phyloP scores from a whole-genome alignment of 2,888 invertebrate species.

The Lacanobia wlatinum region DNA sequence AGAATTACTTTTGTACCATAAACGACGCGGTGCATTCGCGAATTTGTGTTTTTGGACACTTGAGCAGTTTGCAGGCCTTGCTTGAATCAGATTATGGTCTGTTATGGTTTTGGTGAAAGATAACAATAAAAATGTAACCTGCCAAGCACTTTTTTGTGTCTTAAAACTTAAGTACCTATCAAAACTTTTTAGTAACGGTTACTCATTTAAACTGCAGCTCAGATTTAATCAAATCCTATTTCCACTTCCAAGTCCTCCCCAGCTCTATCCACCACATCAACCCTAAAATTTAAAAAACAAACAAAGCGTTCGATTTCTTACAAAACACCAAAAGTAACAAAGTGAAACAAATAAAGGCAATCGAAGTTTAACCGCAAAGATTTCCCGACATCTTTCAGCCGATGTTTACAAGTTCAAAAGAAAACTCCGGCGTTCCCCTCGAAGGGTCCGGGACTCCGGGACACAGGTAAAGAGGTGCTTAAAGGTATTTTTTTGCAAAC shows the following conservation, averaged over 20 bases:
- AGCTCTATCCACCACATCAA: not conserved
- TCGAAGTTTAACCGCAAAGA: conserved; percentile 83
- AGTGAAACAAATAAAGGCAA: conserved; percentile 78
- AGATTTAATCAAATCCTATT: not conserved
- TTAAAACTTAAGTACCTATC: conserved; percentile 15
- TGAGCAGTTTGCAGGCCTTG: conserved; percentile 28
- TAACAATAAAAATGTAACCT: conserved; percentile 20
- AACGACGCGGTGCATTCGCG: conserved; percentile 48
- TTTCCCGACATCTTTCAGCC: conserved; percentile 83
- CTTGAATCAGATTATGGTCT: conserved; percentile 13
- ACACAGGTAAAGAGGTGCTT: conserved; percentile 84
- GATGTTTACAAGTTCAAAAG: conserved; percentile 86
- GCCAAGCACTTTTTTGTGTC: not conserved
- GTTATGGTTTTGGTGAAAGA: conserved; percentile 49
- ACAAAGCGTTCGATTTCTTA: conserved; percentile 70
- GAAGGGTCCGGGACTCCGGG: conserved; percentile 65
- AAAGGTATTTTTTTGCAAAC: conserved; percentile 87
- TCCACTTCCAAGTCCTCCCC: too few relatives aligned
- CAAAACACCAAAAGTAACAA: conserved; percentile 68
- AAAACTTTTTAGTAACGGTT: not conserved
- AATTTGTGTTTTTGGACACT: conserved; percentile 53
- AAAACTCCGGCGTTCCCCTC: conserved; percentile 75
- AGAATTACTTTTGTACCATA: conserved; percentile 55
- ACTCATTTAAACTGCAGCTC: not conserved
- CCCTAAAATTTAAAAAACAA: conserved; percentile 30